These are phyloP conservation scores for Anhinga anhinga DNA, from an alignment of 2,113 vertebrate species.

Conservation along the genomic window DNA sequence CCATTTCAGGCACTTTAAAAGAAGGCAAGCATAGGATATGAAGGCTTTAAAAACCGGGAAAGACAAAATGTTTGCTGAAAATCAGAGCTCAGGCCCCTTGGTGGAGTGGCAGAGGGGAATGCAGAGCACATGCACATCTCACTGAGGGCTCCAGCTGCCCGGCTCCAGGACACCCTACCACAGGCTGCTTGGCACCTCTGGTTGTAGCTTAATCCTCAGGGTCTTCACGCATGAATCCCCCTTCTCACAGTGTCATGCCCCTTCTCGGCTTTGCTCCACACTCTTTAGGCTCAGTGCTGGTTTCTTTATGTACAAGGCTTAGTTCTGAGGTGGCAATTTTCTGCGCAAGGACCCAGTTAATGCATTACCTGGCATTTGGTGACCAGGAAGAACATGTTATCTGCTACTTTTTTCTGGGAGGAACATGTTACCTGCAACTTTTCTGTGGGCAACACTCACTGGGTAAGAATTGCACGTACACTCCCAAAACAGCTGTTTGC, in stretches of 20 bases:
- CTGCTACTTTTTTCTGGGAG: background rate
- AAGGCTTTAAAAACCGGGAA: background rate
- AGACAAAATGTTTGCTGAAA: background rate
- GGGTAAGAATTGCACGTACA: background rate
- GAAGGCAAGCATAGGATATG: background rate
- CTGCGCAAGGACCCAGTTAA: background rate
- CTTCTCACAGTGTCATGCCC: background rate
- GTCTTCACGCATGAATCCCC: background rate
- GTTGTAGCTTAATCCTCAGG: background rate
- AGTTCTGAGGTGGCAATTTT: background rate
- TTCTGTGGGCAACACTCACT: background rate
- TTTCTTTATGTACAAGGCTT: background rate
- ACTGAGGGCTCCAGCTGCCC: rapidly evolving
- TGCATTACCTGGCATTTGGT: background rate
- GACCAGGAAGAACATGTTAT: background rate
- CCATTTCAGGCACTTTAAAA: background rate
- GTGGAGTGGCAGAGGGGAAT: rapidly evolving
- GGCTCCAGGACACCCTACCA: rapidly evolving
- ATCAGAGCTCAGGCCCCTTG: background rate
- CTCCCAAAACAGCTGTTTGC: background rate
- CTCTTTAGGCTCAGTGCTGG: background rate
- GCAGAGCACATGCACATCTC: background rate
- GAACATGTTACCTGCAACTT: background rate
- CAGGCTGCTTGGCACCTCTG: background rate
- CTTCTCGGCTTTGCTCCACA: background rate